phyloP scores from a whole-genome alignment of 2,888 invertebrate genomes.

The Ormyrus thymus region DNA sequence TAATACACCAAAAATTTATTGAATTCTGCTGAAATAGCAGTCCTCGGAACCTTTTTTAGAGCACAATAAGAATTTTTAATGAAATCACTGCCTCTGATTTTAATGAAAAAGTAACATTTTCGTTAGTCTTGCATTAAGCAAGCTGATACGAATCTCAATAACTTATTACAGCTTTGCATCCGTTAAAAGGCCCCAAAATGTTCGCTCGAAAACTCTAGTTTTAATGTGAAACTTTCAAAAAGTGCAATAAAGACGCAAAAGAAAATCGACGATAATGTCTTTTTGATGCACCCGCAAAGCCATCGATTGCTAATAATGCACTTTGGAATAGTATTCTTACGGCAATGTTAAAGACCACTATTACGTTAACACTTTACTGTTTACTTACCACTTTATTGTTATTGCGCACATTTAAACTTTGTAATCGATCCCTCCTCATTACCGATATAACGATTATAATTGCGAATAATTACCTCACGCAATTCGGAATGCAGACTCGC shows the following conservation, averaged over 20 bases:
- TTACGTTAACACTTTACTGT: too few species aligned
- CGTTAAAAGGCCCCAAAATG: background rate
- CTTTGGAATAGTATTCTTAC: too few species aligned
- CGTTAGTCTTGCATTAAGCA: background rate
- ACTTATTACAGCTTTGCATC: background rate
- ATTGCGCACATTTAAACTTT: too few species aligned
- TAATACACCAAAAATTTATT: too few species aligned
- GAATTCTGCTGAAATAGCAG: too few species aligned
- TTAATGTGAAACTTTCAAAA: background rate
- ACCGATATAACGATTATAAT: too few species aligned
- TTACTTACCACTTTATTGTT: too few species aligned
- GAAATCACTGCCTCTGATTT: background rate
- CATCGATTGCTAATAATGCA: background rate
- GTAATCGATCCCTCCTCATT: too few species aligned
- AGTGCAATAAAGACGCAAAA: background rate
- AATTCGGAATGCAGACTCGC: too few species aligned
- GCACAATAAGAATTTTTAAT: background rate
- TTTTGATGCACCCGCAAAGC: background rate
- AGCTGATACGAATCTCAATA: constrained; percentile 1
- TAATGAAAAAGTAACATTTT: constrained; percentile 17
- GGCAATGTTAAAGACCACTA: too few species aligned
- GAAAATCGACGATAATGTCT: background rate
- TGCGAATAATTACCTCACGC: too few species aligned
- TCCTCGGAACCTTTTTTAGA: too few species aligned
- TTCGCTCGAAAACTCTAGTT: background rate